Evolutionary conservation across 2,888 invertebrate species (phyloP), one percentile per base, ranked within the genome.

Genomic region (Drosophila yooni): DNA sequence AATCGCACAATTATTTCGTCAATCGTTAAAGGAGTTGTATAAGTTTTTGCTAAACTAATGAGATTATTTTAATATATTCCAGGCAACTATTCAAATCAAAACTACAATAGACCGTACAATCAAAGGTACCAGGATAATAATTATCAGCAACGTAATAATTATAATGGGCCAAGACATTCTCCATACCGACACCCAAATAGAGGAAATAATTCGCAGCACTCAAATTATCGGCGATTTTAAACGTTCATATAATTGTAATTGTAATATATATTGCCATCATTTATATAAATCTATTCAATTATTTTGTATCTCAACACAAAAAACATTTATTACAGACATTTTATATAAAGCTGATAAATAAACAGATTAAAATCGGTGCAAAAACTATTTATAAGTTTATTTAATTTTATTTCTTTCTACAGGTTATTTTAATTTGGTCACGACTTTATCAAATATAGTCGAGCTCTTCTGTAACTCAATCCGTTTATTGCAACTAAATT

Each of bases 171-270:
- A 34, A 61, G 79, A 29, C 46, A 78, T 61, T 29, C 48, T 5
- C 73, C 78, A n/a, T 70, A 57, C 8, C 67, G 64, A 15, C 52
- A 60, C 18, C 51, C 57, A 21, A 31, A 76, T 15, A 57, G 77
- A 27, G 76, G 76, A 65, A 80, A 60, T 58, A 52, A 64, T 52
- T 43, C 43, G 7, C 81, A 81, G 43, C 31, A 78, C 13, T 40
- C 67, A 31, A 81, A 81, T 62, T 78, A 72, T 53, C 68, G 78
- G 72, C 53, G 82, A 66, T 79, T 81, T 53, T 79, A 65, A 56
- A 5, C 10, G 29, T 8, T 43, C 10, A 10, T 18, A 18, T 21
- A 15, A 57, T 57, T 43, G 6, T 11, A 21, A 21, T 8, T 43
- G 10, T 43, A 31, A 31, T 21, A 57, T 31, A 31, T 21, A 43